phyloP scores from a whole-genome alignment of 2,888 invertebrate genomes.

The Drosophila macrothrix region DNA sequence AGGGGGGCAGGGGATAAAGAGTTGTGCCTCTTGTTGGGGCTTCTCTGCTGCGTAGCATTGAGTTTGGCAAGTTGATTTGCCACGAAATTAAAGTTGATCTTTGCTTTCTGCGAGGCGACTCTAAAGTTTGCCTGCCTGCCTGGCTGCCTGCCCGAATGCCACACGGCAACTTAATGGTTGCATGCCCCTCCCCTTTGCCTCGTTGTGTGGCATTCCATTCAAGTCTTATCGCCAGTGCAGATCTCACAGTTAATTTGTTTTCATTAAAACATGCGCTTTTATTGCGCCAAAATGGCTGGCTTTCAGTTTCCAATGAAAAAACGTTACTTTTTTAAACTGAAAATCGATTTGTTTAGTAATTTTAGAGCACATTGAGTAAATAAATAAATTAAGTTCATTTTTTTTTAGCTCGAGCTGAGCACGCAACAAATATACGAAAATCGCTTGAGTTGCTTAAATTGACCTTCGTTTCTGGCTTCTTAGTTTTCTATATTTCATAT shows the following conservation, averaged over 20 bases:
- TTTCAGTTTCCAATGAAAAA: constrained; percentile 2
- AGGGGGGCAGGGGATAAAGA: not conserved
- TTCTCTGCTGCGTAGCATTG: not conserved
- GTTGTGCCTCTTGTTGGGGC: not conserved
- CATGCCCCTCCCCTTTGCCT: not conserved
- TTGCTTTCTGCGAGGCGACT: constrained; percentile 21
- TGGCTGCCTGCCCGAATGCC: constrained; percentile 16
- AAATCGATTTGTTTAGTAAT: constrained; percentile 1
- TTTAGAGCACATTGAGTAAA: not conserved
- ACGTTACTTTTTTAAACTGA: not conserved
- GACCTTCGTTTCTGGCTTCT: not conserved
- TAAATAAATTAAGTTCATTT: not conserved
- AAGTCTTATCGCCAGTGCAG: constrained; percentile 64
- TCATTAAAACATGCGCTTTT: constrained; percentile 57
- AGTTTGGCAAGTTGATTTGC: constrained; percentile 70
- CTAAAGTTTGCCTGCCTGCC: constrained; percentile 21
- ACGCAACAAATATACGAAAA: not conserved
- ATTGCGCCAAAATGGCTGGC: constrained; percentile 28
- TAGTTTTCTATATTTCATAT: not conserved
- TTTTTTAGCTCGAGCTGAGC: not conserved
- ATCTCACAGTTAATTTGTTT: constrained; percentile 81
- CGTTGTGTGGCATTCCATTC: constrained; percentile 44
- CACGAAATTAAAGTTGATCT: constrained; percentile 80
- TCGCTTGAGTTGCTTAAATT: not conserved
- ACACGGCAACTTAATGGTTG: constrained; percentile 28